Evolutionary conservation across 2,113 vertebrate species (phyloP), one percentile per base, ranked within the genome.

Genomic region (Parus major): DNA sequence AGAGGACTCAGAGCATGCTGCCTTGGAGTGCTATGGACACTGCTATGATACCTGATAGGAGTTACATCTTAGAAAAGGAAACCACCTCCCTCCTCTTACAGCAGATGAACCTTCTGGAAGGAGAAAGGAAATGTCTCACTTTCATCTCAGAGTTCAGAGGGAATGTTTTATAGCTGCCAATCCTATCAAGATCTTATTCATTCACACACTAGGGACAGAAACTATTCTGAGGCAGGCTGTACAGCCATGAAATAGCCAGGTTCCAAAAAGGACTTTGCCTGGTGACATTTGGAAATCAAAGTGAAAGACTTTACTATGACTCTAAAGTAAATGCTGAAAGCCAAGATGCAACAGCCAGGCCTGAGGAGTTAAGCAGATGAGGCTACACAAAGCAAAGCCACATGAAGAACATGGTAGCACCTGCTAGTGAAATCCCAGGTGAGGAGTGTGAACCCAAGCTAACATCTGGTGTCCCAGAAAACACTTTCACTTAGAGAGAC

Each of bases 141-240:
- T 96, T 95, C 85, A 95, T 96, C 94, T 94, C 68, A 21, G 55
- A 93, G 87, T 94, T 96, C 94, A 97, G 93, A 97, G 39, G 68
- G 95, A 97, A 96, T 95, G 90, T 47, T 91, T 95, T 92, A 96
- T 82, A 82, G 27, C 71, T 28, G 50, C 50, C 92, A 85, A 12
- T 85, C 59, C 84, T 72, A 87, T 24, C 70, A 79, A 76, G 39
- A 65, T 50, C 50, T 73, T 73, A 55, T 29, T 87, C 86, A n/a
- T 2, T 65, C 70, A 59, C 81, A 82, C 57, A 69, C 21, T 8
- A 19, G 63, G 53, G 81, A 78, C 33, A 76, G 77, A 7, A 88
- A 23, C 60, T 81, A 18, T 57, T 92, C 12, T 53, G 57, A 92
- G 73, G 57, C 24, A 87, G 86, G 22, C 29, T 84, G 36, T 53